These are phyloP conservation scores for Ophion slaviceki DNA, from an alignment of 2,888 invertebrate genomes.

Conservation along the genomic window DNA sequence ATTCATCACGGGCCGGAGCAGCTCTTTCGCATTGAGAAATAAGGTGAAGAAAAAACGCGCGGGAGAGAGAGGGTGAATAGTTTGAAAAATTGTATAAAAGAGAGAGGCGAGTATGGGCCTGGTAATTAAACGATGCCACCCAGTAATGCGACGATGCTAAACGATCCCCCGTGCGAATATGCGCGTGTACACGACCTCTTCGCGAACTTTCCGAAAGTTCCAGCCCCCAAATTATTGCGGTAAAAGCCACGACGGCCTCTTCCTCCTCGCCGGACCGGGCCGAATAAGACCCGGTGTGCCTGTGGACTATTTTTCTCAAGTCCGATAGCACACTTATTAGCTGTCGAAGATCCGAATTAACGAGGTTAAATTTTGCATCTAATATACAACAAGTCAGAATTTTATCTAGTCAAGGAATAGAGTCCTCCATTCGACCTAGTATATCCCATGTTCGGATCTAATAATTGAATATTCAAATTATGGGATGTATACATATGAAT, in stretches of 20 bases:
- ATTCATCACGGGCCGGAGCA: constrained; percentile 56
- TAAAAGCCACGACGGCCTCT: not conserved
- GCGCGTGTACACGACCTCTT: constrained; percentile 22
- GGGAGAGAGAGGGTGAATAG: constrained; percentile 27
- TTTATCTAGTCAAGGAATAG: too few species aligned
- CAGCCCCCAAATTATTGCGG: constrained; percentile 33
- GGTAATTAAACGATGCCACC: constrained; percentile 69
- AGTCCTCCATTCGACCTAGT: too few species aligned
- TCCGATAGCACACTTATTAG: too few species aligned
- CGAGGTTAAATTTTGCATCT: too few species aligned
- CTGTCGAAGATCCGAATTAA: too few species aligned
- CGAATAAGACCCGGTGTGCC: too few species aligned
- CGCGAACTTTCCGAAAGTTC: constrained; percentile 52
- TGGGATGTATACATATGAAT: too few species aligned
- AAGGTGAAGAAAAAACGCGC: constrained; percentile 5
- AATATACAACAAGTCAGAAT: too few species aligned
- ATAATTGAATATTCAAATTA: too few species aligned
- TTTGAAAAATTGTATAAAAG: constrained; percentile 26
- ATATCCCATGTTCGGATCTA: too few species aligned
- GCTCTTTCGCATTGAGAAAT: constrained; percentile 1
- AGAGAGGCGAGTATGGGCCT: constrained; percentile 23
- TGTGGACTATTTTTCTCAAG: too few species aligned
- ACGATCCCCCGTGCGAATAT: constrained; percentile 54
- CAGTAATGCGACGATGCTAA: constrained; percentile 67
- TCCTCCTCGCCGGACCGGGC: not conserved